Evolutionary conservation across 2,888 invertebrate species (phyloP), one percentile per base, ranked within the genome.

Genomic region (Hemistola chrysoprasaria): DNA sequence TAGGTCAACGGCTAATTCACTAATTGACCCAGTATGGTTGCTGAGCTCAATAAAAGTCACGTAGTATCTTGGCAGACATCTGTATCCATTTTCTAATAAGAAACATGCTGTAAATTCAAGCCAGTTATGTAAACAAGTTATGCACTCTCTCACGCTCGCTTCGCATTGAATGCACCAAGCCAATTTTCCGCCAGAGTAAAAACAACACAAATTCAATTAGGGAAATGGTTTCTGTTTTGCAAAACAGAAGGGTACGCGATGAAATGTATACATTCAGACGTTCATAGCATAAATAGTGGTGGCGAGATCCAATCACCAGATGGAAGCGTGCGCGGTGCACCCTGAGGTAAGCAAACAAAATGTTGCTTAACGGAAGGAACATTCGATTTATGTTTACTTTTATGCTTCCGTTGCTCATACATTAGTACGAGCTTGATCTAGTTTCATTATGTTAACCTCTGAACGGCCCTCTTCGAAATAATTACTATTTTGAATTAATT

Each of bases 141-240:
- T 76, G 77, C 74, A 70, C 65, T 80, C 76, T 86, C 85, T 82
- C 84, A 84, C 84, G 83, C 67, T 72, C 65, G 41, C 63, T 36
- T n/a, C 53, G 59, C 62, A 66, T 64, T 68, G 66, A 75, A 77
- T 76, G 77, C 70, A 77, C 71, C 73, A 74, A 81, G 71, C 77
- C 80, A 85, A 85, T 86, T 84, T 84, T 82, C 78, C 72, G 71
- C 72, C 66, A 71, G 66, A 70, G 69, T 69, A 77, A 82, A 80
- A 83, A 81, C 81, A 82, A 79, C 77, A 83, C 78, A 77, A 80
- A 83, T 85, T 85, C 83, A 84, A 85, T 86, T 85, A 86, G 77
- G 75, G 61, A 78, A 78, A 78, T 78, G 76, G 75, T 76, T 74
- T 74, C 71, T 80, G 74, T 66, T 75, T 66, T 64, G 71, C 64